Evolutionary conservation across 2,113 vertebrate species (phyloP).

Genomic region (Trematocara stigmaticum): DNA sequence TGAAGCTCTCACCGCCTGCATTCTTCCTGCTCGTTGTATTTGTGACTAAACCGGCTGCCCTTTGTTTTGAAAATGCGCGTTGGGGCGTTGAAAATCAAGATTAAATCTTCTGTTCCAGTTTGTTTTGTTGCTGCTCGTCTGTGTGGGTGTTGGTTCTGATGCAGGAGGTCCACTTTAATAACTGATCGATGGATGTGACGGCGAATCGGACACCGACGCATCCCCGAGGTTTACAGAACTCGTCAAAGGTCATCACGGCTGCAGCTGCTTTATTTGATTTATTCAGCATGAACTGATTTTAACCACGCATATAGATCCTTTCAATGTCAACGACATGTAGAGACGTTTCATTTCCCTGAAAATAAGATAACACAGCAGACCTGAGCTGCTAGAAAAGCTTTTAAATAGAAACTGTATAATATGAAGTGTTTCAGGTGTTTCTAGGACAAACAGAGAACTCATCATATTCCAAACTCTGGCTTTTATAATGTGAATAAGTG

Average conservation of each 20-base stretch:
- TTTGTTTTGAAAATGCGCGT: rapidly evolving
- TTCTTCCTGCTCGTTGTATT: background rate
- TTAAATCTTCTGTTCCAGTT: background rate
- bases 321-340: background rate
- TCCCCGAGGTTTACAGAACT: background rate
- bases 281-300: background rate
- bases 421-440: background rate
- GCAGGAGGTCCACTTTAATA: background rate
- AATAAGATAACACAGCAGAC: background rate
- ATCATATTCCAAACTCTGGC: background rate
- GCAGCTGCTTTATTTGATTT: background rate
- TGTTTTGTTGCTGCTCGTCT: background rate
- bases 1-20: background rate
- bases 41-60: background rate
- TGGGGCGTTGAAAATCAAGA: background rate
- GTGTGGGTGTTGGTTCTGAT: background rate
- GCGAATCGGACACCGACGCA: background rate
- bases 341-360: background rate
- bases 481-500: background rate
- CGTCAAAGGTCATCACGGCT: rapidly evolving
- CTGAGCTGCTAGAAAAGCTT: background rate
- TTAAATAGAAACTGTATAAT: background rate
- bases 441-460: background rate
- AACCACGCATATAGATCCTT: background rate
- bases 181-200: rapidly evolving